Base-by-base conservation (phyloP, 2,797 vertebrate species). In the Cuniculus paca region DNA sequence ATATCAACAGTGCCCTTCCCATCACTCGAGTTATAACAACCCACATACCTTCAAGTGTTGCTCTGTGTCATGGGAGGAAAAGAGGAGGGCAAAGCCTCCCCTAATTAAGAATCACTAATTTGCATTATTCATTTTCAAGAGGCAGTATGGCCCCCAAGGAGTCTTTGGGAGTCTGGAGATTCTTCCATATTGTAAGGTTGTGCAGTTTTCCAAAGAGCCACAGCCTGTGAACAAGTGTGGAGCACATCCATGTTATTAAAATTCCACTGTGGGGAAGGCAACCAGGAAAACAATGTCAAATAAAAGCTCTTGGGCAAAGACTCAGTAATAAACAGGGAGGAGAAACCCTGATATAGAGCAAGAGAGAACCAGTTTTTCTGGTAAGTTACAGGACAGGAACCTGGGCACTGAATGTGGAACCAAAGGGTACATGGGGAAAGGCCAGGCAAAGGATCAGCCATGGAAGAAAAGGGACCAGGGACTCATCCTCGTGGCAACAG, bases 401-500 rank as follows among this genome's bases (percentile, higher is more conserved):
- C 70, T 94, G 42, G 91, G n/a, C 28, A 22, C 26, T 39, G 45
- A 91, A 13, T 54, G 56, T 20, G 31, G 34, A 65, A 13, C 9
- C 87, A 72, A 28, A 10, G 14, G 9, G 6, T 22, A 7, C 45
- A 0, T 2, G 0, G 4, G 39, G 60, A 58, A 80, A 45, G 5
- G 8, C 9, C 0, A 1, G 8, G 36, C 26, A 72, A 54, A 42
- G 31, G 10, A 9, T 26, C 36, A 48, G 7, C 39, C 48, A 28
- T 31, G 22, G 31, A 20, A 6, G n/a, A 22, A 45, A 36, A 26
- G 28, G 24, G 48, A 24, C 42, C 48, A 7, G 65, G 50, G 24
- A 39, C 22, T 11, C 1, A 17, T 74, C 19, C 7, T 68, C 24
- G 9, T 8, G 56, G 13, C 0, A 4, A 42, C 0, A 26, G 42